Evolutionary conservation across 2,797 vertebrate species (phyloP).

Genomic region (Thalassophryne amazonica): DNA sequence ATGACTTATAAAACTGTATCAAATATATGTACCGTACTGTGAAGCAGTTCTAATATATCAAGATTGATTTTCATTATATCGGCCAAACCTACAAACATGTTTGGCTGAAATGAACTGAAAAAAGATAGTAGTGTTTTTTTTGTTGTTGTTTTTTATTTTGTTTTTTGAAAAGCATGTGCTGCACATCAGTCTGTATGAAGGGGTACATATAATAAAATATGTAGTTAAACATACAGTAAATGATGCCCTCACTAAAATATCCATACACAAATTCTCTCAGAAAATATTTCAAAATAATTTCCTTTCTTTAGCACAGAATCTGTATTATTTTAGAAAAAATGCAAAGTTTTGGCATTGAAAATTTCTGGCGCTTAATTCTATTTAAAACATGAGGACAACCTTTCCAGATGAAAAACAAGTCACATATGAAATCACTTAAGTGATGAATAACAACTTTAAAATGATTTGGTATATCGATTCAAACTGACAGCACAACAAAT

Average conservation of each 20-base stretch:
- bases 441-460: background rate
- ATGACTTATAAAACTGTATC: too few relatives aligned
- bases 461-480: slow-evolving; percentile 4
- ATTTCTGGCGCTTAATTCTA: background rate
- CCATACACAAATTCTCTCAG: background rate
- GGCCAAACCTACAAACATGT: too few relatives aligned
- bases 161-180: too few relatives aligned
- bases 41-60: too few relatives aligned
- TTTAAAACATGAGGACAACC: background rate
- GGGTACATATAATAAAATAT: background rate
- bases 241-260: background rate
- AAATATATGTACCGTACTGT: too few relatives aligned
- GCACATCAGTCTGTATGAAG: too few relatives aligned
- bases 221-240: background rate
- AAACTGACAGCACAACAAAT: background rate
- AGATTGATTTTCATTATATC: too few relatives aligned
- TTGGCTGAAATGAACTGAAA: too few relatives aligned
- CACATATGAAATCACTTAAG: background rate
- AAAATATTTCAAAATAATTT: slow-evolving; percentile 4
- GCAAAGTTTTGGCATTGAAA: background rate
- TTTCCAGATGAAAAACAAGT: background rate
- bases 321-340: background rate
- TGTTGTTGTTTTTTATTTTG: too few relatives aligned
- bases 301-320: background rate
- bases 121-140: too few relatives aligned